Evolutionary conservation across 2,113 vertebrate species (phyloP).

Genomic region (Ammospiza nelsoni): DNA sequence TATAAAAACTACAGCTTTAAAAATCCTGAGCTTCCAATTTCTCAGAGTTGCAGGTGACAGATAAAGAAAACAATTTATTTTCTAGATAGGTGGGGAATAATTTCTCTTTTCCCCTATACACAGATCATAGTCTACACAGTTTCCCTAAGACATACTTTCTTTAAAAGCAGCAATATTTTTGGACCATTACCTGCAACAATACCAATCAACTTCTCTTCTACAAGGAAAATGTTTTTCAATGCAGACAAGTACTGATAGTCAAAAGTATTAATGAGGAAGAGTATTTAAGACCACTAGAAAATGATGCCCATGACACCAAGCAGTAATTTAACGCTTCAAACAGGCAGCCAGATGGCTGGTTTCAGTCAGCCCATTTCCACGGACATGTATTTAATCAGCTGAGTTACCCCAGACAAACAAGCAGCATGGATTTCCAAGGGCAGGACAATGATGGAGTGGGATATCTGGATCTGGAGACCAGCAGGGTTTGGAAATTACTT

Average conservation of each 20-base stretch:
- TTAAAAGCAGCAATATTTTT: not conserved
- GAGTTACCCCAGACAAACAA: not conserved
- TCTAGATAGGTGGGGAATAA: not conserved
- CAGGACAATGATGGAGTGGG: accelerated
- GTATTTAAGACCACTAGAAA: not conserved
- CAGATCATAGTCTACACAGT: not conserved
- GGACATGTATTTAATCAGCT: not conserved
- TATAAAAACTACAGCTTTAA: not conserved
- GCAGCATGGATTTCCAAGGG: not conserved
- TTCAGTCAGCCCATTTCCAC: not conserved
- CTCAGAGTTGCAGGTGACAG: not conserved
- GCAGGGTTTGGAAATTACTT: not conserved
- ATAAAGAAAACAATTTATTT: not conserved
- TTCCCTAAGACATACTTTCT: not conserved
- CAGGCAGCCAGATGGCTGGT: conserved; percentile 8
- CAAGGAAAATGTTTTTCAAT: not conserved
- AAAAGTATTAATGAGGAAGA: not conserved
- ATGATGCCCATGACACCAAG: not conserved
- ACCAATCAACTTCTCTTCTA: not conserved
- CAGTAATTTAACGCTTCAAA: not conserved
- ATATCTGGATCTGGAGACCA: not conserved
- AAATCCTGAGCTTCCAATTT: not conserved
- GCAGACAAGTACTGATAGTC: not conserved
- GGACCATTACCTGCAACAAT: not conserved
- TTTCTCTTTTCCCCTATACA: not conserved